phyloP scores from a whole-genome alignment of 2,888 invertebrate genomes.

The Portevinia maculata region DNA sequence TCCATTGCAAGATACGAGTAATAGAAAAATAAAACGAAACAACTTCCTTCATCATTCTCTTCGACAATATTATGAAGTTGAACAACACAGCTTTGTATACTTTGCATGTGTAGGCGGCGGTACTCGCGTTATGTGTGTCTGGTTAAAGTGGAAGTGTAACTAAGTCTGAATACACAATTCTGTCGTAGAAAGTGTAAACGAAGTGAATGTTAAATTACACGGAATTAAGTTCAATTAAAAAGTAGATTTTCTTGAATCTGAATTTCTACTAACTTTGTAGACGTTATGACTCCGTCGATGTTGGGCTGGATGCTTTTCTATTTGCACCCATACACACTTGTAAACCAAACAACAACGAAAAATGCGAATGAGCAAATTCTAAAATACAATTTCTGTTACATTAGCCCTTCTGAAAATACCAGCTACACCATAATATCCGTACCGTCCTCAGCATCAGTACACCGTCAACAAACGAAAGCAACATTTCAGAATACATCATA shows the following conservation, averaged over 20 bases:
- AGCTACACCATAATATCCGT: conserved; percentile 2
- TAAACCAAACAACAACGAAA: conserved; percentile 3
- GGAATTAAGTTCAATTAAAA: conserved; percentile 73
- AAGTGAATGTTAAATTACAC: conserved; percentile 70
- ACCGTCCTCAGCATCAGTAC: conserved; percentile 6
- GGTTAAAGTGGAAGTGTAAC: conserved; percentile 52
- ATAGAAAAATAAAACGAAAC: conserved; percentile 11
- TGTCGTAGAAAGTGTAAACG: conserved; percentile 35
- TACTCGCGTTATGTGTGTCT: conserved; percentile 8
- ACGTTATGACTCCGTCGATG: conserved; percentile 10
- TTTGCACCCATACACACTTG: conserved; percentile 1
- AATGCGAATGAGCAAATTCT: conserved; percentile 59
- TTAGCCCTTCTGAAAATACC: conserved; percentile 44
- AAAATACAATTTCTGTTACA: conserved; percentile 64
- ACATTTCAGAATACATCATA: conserved; percentile 70
- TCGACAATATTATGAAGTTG: conserved; percentile 19
- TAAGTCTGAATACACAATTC: conserved; percentile 20
- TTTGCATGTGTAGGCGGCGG: conserved; percentile 1
- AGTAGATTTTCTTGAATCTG: conserved; percentile 61
- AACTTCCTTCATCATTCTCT: conserved; percentile 17
- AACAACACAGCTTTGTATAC: conserved; percentile 1
- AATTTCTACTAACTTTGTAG: conserved; percentile 28
- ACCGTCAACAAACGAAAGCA: conserved; percentile 48
- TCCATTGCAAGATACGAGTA: neutral
- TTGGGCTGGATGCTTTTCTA: conserved; percentile 4